phyloP scores from a whole-genome alignment of 2,797 vertebrate species.

The Myiotriccus ornatus region DNA sequence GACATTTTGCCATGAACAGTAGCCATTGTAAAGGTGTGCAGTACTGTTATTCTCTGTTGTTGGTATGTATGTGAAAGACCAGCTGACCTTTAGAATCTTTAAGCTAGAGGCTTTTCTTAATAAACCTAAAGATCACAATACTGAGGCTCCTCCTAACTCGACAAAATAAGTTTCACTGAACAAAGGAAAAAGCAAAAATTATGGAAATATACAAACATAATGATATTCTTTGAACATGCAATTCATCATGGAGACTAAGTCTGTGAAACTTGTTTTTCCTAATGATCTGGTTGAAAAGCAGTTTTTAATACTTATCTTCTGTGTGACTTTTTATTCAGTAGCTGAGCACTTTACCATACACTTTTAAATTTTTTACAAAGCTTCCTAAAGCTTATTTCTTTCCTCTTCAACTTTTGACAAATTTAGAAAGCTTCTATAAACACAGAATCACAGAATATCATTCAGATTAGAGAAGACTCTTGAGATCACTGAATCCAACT shows the following conservation, averaged over 20 bases:
- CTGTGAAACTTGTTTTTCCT: constrained; percentile 27
- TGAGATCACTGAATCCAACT: neutral
- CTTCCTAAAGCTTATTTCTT: neutral
- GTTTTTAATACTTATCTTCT: constrained; percentile 44
- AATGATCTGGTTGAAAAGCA: constrained; percentile 14
- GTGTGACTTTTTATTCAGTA: neutral
- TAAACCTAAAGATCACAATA: neutral
- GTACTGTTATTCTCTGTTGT: neutral
- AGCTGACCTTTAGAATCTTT: neutral
- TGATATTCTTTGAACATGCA: neutral
- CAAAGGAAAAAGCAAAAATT: neutral
- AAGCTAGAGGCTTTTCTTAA: neutral
- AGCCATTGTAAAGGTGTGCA: neutral
- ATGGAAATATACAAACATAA: neutral
- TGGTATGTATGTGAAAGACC: neutral
- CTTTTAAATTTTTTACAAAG: neutral
- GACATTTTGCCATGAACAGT: neutral
- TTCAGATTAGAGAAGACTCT: neutral
- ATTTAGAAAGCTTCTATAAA: neutral
- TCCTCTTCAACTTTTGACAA: neutral
- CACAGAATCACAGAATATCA: neutral
- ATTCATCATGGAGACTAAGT: neutral
- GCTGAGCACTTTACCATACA: neutral
- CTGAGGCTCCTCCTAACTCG: neutral
- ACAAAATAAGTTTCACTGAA: neutral